A percentile compares a stretch with the other conserved stretches of the same genome.
Conservation (phyloP, 2,797 vertebrate species). For the Lagodon rhomboides region DNA sequence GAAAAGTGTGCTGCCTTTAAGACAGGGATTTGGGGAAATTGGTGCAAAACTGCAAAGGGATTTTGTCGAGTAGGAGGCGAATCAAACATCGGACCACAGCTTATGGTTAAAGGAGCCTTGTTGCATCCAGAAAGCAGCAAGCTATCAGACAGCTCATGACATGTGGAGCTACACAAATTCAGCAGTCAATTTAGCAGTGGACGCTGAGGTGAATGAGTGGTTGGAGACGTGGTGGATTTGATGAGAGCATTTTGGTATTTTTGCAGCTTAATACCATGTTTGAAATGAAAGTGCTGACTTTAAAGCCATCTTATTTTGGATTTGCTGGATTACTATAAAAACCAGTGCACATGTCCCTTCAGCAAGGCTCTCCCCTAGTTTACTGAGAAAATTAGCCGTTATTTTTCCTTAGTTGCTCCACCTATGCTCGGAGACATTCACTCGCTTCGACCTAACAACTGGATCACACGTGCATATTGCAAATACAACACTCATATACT, state of each 20-base stretch:
- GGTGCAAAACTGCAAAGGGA: slow-evolving; percentile 5
- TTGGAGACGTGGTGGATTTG: slow-evolving; percentile 70
- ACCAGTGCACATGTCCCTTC: slow-evolving; percentile 64
- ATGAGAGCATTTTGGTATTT: slow-evolving; percentile 73
- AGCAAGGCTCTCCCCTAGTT: slow-evolving; percentile 47
- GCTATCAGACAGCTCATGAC: slow-evolving; percentile 44
- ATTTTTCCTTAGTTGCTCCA: slow-evolving; percentile 46
- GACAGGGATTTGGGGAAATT: background rate
- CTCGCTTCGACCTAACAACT: slow-evolving; percentile 10
- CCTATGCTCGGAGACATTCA: slow-evolving; percentile 24
- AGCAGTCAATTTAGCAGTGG: slow-evolving; percentile 56
- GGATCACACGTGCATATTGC: slow-evolving; percentile 12
- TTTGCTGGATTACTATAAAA: slow-evolving; percentile 73
- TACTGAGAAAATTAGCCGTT: slow-evolving; percentile 64
- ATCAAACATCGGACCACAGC: slow-evolving; percentile 31
- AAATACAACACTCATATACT: slow-evolving; percentile 32
- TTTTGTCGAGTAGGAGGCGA: slow-evolving; percentile 19
- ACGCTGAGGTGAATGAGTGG: slow-evolving; percentile 71
- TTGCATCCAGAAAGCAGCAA: slow-evolving; percentile 22
- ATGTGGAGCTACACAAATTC: slow-evolving; percentile 55
- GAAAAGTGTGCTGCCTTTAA: background rate
- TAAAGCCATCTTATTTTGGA: slow-evolving; percentile 71
- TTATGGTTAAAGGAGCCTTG: slow-evolving; percentile 16
- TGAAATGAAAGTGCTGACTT: slow-evolving; percentile 77
- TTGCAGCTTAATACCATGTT: slow-evolving; percentile 79